Evolutionary conservation across 1,140 invertebrate species (phyloP).

Genomic region (Microplitis demolitor): DNA sequence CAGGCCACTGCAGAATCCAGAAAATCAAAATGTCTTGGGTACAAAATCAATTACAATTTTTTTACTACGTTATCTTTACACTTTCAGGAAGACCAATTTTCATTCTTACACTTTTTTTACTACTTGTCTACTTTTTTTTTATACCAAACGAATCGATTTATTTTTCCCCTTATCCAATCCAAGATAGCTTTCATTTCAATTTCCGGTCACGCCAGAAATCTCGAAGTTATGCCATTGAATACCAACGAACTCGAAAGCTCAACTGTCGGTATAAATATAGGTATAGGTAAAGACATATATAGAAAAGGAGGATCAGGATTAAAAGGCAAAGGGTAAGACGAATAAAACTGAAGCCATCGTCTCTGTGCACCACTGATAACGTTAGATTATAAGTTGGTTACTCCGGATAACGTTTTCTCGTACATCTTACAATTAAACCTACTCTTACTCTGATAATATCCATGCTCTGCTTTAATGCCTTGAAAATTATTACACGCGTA

Average conservation of each 20-base stretch:
- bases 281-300: background rate
- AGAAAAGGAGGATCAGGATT: constrained; percentile 15
- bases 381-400: constrained; percentile 26
- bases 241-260: constrained; percentile 27
- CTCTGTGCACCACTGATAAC: constrained; percentile 26
- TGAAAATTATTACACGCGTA: too few relatives aligned
- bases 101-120: background rate
- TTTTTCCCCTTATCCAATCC: constrained; percentile 10
- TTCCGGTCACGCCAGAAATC: constrained; percentile 33
- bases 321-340: constrained; percentile 26
- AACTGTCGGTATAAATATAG: background rate
- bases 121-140: constrained; percentile 12
- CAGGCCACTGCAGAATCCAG: background rate
- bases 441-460: background rate
- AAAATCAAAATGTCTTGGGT: constrained; percentile 16
- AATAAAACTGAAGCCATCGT: constrained; percentile 23
- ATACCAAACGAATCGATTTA: constrained; percentile 15
- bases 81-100: background rate
- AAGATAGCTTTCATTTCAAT: constrained; percentile 29
- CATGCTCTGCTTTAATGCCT: background rate
- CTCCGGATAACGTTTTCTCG: background rate
- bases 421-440: background rate
- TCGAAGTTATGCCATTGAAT: constrained; percentile 29
- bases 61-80: constrained; percentile 1
- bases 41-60: constrained; percentile 22